These are phyloP conservation scores for Trachythela sp. DNA, from an alignment of 64 coral and sea anemone species.

Conservation along the genomic window DNA sequence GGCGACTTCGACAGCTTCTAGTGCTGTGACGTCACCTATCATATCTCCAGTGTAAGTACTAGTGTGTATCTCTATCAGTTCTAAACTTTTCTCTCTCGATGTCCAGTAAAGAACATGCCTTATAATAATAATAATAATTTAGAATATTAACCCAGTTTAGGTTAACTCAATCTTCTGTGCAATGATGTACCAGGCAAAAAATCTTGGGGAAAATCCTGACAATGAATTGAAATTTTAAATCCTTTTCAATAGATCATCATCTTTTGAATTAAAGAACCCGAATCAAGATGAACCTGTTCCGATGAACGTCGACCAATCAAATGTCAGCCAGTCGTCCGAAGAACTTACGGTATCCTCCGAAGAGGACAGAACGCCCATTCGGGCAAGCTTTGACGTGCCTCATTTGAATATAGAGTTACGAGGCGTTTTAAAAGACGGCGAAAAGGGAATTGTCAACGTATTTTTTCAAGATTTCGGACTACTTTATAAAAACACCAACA, in stretches of 20 bases:
- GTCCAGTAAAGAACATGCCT: no score
- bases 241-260: background rate
- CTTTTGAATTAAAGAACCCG: background rate
- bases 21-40: constrained; percentile 9
- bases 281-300: constrained; percentile 55
- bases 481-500: constrained; percentile 54
- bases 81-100: no score
- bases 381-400: constrained; percentile 74
- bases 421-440: constrained; percentile 69
- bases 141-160: no score
- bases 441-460: constrained; percentile 85
- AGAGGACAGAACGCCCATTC: background rate
- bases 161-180: no score
- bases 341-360: background rate
- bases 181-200: no score
- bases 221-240: background rate
- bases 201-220: no score
- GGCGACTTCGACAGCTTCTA: background rate
- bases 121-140: no score
- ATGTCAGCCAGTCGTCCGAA: background rate
- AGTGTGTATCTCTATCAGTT: background rate
- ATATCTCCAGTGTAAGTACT: constrained; percentile 7
- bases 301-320: constrained; percentile 11
- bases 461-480: constrained; percentile 77
- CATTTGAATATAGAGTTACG: constrained; percentile 85